A percentile compares a stretch with the other conserved stretches of the same genome.
Conservation (phyloP, 92 coral and sea anemone genomes). For the Umimayanthus kanabou region DNA sequence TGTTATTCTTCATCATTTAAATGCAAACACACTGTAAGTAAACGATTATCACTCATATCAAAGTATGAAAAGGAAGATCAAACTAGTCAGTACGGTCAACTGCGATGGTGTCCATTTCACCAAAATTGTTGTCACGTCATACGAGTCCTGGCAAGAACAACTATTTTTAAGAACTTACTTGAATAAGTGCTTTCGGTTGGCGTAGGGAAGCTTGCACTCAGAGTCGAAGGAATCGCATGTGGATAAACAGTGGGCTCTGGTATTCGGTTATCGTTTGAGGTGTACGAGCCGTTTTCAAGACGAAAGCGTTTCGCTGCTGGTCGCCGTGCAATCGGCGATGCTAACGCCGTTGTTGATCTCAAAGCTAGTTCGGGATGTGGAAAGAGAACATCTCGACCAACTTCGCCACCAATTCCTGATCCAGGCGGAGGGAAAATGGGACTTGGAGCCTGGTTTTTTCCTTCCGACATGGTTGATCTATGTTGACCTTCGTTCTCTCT, state of each 20-base stretch:
- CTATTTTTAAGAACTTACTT: conserved; percentile 56
- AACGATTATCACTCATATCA: not conserved
- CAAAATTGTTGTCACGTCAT: not conserved
- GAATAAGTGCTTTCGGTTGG: conserved; percentile 71
- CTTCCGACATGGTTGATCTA: conserved; percentile 36
- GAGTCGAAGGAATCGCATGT: conserved; percentile 64
- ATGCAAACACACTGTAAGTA: not conserved
- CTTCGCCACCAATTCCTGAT: conserved; percentile 4
- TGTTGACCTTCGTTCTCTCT: not conserved
- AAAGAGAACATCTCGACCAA: conserved; percentile 22
- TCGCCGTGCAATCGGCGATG: conserved; percentile 55
- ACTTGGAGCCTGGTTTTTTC: conserved; percentile 35
- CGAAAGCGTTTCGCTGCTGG: conserved; percentile 73
- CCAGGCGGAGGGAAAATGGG: conserved; percentile 22
- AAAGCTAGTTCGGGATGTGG: conserved; percentile 45
- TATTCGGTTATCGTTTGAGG: conserved; percentile 56
- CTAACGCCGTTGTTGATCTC: conserved; percentile 14
- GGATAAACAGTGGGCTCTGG: conserved; percentile 64
- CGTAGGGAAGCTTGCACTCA: conserved; percentile 67
- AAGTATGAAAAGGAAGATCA: not conserved
- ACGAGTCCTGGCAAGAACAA: conserved; percentile 10
- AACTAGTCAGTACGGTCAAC: no score
- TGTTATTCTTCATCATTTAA: not conserved
- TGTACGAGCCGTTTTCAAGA: conserved; percentile 62
- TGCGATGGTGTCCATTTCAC: not conserved